Base-by-base conservation (phyloP, 2,113 vertebrate species). In the Tragulus kanchil region DNA sequence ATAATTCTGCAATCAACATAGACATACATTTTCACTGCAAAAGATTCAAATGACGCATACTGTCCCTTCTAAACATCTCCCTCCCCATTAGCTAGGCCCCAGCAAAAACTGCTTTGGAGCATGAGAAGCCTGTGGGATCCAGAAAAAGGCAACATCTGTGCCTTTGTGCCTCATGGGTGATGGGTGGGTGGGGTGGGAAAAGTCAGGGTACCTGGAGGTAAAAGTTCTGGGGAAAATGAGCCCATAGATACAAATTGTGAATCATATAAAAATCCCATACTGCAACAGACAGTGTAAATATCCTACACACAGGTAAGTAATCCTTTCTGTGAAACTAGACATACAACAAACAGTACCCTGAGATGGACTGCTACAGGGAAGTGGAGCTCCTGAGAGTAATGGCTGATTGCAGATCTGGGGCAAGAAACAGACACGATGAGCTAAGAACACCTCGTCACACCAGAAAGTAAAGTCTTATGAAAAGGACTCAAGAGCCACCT, bases 361-460 rank as follows among this genome's bases (percentile, higher is more conserved):
- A 96, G 94, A 75, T 45, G 62, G 81, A 84, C 45, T 82, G 77
- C 54, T 54, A 71, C 81, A 91, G 85, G 36, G 88, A 86, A 90
- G 36, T 56, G 85, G n/a, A 89, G 69, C 16, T 89, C 45, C 77
- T 58, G 21, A 65, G 25, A 85, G 62, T 59, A 94, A 85, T 15
- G 81, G 50, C 31, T 48, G 36, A 56, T 15, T 71, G 26, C 16
- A 95, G 73, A 91, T 91, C 50, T 82, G 78, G 67, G 79, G 25
- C 61, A 87, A 36, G 64, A 96, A 78, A 77, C 3, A 50, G n/a
- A 87, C 6, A 50, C 36, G 71, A 85, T 31, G 52, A 69, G 62
- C 73, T 73, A 84, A 85, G 73, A 83, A 82, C 15, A 85, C 31
- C 19, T 19, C 58, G 31, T 56, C 8, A 3, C 52, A 75, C 9